A percentile compares a stretch with the other conserved stretches of the same genome.
Conservation (phyloP, 2,888 invertebrate genomes). For the Tethea ocularis region DNA sequence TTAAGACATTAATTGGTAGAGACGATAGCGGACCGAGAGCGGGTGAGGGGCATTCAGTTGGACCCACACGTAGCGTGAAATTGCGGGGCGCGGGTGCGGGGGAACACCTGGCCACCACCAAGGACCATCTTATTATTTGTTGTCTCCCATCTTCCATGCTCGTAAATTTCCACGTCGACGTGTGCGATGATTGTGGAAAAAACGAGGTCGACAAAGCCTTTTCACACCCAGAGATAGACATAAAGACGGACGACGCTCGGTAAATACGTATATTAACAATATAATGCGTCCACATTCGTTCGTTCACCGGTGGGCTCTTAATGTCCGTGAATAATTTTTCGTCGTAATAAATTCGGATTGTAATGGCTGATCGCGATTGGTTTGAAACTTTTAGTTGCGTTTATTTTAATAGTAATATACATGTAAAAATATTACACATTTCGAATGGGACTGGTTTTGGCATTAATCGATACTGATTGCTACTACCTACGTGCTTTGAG, state of each 20-base stretch:
- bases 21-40: constrained; percentile 39
- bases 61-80: constrained; percentile 83
- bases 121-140: constrained; percentile 77
- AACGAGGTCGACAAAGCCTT: constrained; percentile 75
- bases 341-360: constrained; percentile 81
- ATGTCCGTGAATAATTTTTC: constrained; percentile 80
- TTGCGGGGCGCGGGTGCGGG: constrained; percentile 74
- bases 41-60: constrained; percentile 32
- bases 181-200: constrained; percentile 81
- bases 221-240: constrained; percentile 73
- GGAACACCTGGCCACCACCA: constrained; percentile 69
- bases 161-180: constrained; percentile 83
- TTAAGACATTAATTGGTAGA: constrained; percentile 77
- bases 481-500: constrained; percentile 60
- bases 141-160: constrained; percentile 81
- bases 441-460: constrained; percentile 58
- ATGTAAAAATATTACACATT: constrained; percentile 43
- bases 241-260: constrained; percentile 61
- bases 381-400: constrained; percentile 65
- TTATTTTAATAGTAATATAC: constrained; percentile 57
- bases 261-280: constrained; percentile 55
- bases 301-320: constrained; percentile 59
- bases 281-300: constrained; percentile 52
- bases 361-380: constrained; percentile 77
- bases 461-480: constrained; percentile 45